These are phyloP conservation scores for Champsocephalus esox DNA, from an alignment of 2,797 vertebrate genomes.

Conservation along the genomic window DNA sequence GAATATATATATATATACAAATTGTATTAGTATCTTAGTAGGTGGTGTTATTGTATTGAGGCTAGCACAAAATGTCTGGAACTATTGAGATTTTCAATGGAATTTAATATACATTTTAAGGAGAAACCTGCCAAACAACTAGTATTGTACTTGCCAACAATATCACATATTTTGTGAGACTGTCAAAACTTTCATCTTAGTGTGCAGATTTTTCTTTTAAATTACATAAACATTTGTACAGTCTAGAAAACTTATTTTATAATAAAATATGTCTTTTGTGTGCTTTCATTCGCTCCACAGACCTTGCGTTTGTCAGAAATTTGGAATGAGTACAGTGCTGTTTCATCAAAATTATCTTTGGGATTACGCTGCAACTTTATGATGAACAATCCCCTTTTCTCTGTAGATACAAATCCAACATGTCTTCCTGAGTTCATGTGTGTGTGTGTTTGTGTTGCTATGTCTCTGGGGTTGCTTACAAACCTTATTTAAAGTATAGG, in stretches of 20 bases:
- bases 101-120: conserved; percentile 58
- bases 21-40: conserved; percentile 26
- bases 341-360: conserved; percentile 6
- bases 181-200: conserved; percentile 36
- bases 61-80: conserved; percentile 35
- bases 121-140: conserved; percentile 48
- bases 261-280: conserved; percentile 6
- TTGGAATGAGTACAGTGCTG: not conserved
- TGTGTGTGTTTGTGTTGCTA: conserved; percentile 26
- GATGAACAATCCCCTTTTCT: conserved; percentile 19
- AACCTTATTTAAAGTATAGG: conserved; percentile 33
- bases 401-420: conserved; percentile 17
- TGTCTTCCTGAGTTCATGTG: conserved; percentile 21
- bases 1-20: conserved; percentile 1
- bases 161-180: conserved; percentile 58
- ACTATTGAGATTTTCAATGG: conserved; percentile 37
- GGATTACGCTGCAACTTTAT: conserved; percentile 26
- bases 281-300: not conserved
- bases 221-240: conserved; percentile 17
- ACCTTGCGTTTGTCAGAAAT: conserved; percentile 9
- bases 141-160: conserved; percentile 36
- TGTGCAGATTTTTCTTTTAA: conserved; percentile 30
- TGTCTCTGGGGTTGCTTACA: conserved; percentile 37
- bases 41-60: conserved; percentile 40
- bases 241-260: conserved; percentile 2